Evolutionary conservation across 37 sponge, comb jelly and placozoan species (phyloP).

Genomic region (Chondrilla cf. caribensis): DNA sequence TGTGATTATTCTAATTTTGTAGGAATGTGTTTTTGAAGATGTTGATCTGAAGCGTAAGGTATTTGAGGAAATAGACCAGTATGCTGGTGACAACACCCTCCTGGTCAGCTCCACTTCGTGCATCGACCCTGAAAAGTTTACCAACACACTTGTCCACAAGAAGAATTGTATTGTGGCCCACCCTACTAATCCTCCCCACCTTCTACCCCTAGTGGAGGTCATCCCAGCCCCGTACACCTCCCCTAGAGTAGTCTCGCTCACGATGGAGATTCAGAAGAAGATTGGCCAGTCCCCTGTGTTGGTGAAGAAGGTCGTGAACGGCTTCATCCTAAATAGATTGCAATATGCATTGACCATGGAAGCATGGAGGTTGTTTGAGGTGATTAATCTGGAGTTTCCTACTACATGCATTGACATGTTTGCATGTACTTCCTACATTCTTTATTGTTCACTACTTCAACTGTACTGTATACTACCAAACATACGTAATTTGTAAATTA

Average conservation of each 20-base stretch:
- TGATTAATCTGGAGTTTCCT: background rate
- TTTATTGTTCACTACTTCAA: too few relatives aligned
- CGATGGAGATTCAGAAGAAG: conserved; percentile 58
- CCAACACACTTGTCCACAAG: conserved; percentile 69
- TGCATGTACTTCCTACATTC: too few relatives aligned
- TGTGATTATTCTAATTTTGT: background rate
- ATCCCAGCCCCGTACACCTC: conserved; percentile 84
- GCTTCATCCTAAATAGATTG: conserved; percentile 89
- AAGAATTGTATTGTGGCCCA: conserved; percentile 89
- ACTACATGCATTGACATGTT: too few relatives aligned
- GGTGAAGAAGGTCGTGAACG: conserved; percentile 87
- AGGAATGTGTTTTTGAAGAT: conserved; percentile 94
- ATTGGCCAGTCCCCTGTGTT: conserved; percentile 86
- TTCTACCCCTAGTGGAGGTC: conserved; percentile 84
- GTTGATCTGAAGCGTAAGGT: conserved; percentile 81
- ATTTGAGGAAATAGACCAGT: conserved; percentile 67
- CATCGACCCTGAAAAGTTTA: conserved; percentile 80
- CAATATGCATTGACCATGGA: conserved; percentile 98
- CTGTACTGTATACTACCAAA: too few relatives aligned
- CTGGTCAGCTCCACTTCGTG: conserved; percentile 92
- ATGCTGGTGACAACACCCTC: conserved; percentile 59
- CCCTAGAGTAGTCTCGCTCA: conserved; percentile 24
- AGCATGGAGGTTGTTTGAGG: conserved; percentile 92
- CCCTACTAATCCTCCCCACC: conserved; percentile 91
- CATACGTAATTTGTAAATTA: too few relatives aligned